Evolutionary conservation across 2,888 invertebrate genomes (phyloP).

Genomic region (Minunthozetes semirufus): DNA sequence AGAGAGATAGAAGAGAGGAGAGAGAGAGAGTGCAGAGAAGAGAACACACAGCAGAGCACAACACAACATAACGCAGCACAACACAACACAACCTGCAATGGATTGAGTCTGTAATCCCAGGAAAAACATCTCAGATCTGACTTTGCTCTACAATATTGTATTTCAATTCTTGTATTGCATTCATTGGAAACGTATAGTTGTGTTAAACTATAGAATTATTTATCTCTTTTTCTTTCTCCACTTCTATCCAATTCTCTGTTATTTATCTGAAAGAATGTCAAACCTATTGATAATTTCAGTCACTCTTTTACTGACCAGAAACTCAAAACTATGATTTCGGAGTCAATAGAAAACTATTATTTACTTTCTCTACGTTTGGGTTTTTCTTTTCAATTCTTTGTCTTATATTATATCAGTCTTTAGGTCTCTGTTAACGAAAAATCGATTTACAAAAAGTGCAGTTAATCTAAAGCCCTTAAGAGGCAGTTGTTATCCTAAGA

Average conservation of each 20-base stretch:
- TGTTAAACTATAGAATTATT: slow-evolving; percentile 1
- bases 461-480: slow-evolving; percentile 1
- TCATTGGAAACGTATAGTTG: neutral
- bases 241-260: neutral
- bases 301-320: neutral
- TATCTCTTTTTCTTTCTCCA: neutral
- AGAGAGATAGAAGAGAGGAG: neutral
- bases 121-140: slow-evolving; percentile 7
- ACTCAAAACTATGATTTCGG: neutral
- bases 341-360: neutral
- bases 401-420: neutral
- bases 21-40: neutral
- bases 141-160: slow-evolving; percentile 4
- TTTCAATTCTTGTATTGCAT: neutral
- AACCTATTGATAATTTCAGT: slow-evolving; percentile 3
- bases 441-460: slow-evolving; percentile 3
- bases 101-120: slow-evolving; percentile 21
- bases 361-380: neutral
- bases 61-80: neutral
- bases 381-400: neutral
- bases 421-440: neutral
- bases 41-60: neutral
- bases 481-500: neutral
- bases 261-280: neutral
- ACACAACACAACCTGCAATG: slow-evolving; percentile 6